Percentiles rank a stretch among this genome's conserved stretches.
Conservation (phyloP, 1,140 invertebrate genomes). For the Drosophila mojavensis region DNA sequence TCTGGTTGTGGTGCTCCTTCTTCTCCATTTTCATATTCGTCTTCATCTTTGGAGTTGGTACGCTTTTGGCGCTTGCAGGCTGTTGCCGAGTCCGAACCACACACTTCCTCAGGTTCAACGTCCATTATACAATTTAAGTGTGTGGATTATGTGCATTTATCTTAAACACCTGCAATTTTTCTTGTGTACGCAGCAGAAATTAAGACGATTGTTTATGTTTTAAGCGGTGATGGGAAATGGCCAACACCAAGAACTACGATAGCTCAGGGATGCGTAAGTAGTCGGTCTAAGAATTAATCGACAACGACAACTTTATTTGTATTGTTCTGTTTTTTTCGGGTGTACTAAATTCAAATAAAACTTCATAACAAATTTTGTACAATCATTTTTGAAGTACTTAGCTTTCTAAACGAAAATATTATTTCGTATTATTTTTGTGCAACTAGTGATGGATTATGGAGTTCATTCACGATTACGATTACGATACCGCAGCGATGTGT, state of each 20-base stretch:
- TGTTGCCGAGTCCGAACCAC: conserved; percentile 14
- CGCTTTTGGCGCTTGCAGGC: conserved; percentile 56
- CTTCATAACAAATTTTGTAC: too few relatives aligned
- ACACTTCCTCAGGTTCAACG: conserved; percentile 20
- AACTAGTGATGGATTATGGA: too few relatives aligned
- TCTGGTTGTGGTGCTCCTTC: not conserved
- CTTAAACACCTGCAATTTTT: conserved; percentile 10
- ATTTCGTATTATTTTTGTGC: too few relatives aligned
- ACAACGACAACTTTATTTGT: conserved; percentile 1
- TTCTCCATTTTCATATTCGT: not conserved
- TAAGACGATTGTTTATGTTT: conserved; percentile 60
- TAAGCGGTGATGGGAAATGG: conserved; percentile 20
- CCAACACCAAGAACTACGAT: not conserved
- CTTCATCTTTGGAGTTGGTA: conserved; percentile 26
- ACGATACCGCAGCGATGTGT: too few relatives aligned
- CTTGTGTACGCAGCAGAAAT: conserved; percentile 45
- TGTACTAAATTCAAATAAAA: too few relatives aligned
- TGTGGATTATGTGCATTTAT: not conserved
- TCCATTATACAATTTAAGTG: conserved; percentile 41
- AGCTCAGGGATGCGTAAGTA: not conserved
- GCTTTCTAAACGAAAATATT: too few relatives aligned
- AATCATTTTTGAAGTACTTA: too few relatives aligned
- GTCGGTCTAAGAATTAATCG: conserved; percentile 2
- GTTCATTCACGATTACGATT: too few relatives aligned
- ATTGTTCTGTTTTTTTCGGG: not conserved